Evolutionary conservation across 2,888 invertebrate species (phyloP).

Genomic region (Cabera pusaria): DNA sequence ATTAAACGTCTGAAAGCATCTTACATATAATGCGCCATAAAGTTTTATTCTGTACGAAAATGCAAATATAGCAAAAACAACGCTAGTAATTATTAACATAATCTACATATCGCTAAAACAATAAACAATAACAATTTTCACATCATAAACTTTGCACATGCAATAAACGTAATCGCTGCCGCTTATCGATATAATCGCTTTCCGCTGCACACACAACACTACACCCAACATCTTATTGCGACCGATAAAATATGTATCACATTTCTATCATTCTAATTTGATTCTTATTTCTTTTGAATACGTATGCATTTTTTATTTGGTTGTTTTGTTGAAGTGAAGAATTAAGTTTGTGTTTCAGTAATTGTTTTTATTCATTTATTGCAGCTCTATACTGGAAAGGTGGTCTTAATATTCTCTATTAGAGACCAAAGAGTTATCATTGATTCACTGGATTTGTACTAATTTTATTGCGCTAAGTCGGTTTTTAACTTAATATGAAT

Average conservation of each 20-base stretch:
- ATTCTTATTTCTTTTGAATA: constrained; percentile 25
- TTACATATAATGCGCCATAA: constrained; percentile 8
- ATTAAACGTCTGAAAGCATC: too few species aligned
- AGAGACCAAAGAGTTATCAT: constrained; percentile 57
- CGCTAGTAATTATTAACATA: constrained; percentile 3
- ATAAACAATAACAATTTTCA: constrained; percentile 12
- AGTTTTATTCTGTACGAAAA: constrained; percentile 8
- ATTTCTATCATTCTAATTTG: constrained; percentile 30
- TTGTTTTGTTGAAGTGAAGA: constrained; percentile 19
- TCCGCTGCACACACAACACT: constrained; percentile 37
- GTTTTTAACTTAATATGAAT: constrained; percentile 58
- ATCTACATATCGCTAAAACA: constrained; percentile 10
- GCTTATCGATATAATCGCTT: constrained; percentile 33
- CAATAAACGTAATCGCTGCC: constrained; percentile 37
- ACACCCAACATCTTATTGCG: constrained; percentile 33
- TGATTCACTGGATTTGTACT: constrained; percentile 57
- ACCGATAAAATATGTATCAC: constrained; percentile 29
- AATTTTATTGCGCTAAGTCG: constrained; percentile 63
- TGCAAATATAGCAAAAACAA: constrained; percentile 11
- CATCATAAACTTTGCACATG: constrained; percentile 16
- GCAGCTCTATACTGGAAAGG: constrained; percentile 60
- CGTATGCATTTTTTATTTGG: constrained; percentile 5
- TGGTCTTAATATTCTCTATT: constrained; percentile 66
- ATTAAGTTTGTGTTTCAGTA: constrained; percentile 47
- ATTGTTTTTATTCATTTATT: constrained; percentile 80